Evolutionary conservation across 1,140 invertebrate species (phyloP).

Genomic region (Pantala flavescens): DNA sequence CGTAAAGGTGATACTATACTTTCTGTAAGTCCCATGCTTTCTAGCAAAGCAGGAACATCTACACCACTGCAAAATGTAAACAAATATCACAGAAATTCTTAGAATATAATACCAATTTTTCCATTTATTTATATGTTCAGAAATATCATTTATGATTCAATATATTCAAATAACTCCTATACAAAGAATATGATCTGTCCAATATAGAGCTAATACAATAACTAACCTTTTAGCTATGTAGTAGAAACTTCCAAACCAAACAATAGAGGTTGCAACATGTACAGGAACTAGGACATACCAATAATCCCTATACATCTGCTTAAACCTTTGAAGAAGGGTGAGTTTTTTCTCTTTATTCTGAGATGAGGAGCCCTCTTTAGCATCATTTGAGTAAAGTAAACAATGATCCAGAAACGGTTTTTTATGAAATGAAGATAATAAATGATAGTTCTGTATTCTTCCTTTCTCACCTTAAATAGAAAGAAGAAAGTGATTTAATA

Average conservation of each 20-base stretch:
- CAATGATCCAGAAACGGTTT: too few relatives aligned
- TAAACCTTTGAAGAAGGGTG: slow-evolving; percentile 71
- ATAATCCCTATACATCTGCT: slow-evolving; percentile 84
- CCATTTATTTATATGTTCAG: not conserved
- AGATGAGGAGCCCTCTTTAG: too few relatives aligned
- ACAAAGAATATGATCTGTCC: not conserved
- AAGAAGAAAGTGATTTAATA: too few relatives aligned
- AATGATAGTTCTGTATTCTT: too few relatives aligned
- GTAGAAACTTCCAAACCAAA: slow-evolving; percentile 81
- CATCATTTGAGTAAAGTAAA: too few relatives aligned
- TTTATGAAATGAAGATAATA: too few relatives aligned
- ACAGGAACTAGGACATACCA: slow-evolving; percentile 89
- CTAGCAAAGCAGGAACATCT: slow-evolving; percentile 66
- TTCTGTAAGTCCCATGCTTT: slow-evolving; percentile 63
- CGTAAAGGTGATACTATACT: slow-evolving; percentile 59
- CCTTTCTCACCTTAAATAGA: too few relatives aligned
- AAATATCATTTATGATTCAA: not conserved
- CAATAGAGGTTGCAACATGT: slow-evolving; percentile 70
- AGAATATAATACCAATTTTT: not conserved
- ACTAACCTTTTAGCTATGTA: slow-evolving; percentile 72
- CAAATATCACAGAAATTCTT: not conserved
- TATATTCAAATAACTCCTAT: slow-evolving; percentile 14
- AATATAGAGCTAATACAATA: slow-evolving; percentile 3
- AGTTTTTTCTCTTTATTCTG: slow-evolving; percentile 33
- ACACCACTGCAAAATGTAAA: slow-evolving; percentile 44